Base-by-base conservation (phyloP, 2,888 invertebrate genomes). In the Trimorus sp. region DNA sequence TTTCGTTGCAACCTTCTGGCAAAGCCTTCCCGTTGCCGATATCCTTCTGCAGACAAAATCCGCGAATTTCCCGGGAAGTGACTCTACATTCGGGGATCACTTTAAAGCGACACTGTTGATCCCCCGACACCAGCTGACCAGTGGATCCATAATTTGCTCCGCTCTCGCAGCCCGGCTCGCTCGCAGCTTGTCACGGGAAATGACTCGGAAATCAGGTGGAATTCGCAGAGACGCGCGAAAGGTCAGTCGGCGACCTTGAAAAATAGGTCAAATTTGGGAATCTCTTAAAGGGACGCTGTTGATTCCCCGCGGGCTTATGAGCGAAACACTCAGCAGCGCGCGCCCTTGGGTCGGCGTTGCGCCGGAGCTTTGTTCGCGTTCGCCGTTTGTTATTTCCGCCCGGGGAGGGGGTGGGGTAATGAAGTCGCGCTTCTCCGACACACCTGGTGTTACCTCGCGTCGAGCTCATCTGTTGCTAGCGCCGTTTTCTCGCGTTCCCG, bases 251-350 rank as follows among this genome's bases (percentile, higher is more conserved):
- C 62, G 45, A 68, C 79, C 74, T 79, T 79, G 69, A 74, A 79
- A 79, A 79, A 80, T 80, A 80, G 79, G 79, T 80, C 79, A 75
- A 80, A 80, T 75, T 80, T 75, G 79, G 75, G 65, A 63, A 65
- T 65, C 70, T 65, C 70, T 80, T 74, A 65, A 75, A 80, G 75
- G 54, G 79, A 75, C 63, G 53, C 79, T 59, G 70, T 73, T 79
- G 79, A 79, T 79, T 56, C 70, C 58, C 38, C 12, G 36, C 68
- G 53, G 37, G 14, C 26, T 77, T 77, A 77, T 77, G 76, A 77
- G 69, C 48, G 56, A 62, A 69, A 69, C 56, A 56, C 63, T 77
- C 56, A 69, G 49, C 14, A 26, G 16, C 16, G 37, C 56, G 69
- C 38, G 48, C 65, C 40, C 69, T 75, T 36, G 9, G 38, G 1